Evolutionary conservation across 2,797 vertebrate species (phyloP), one percentile per base, ranked within the genome.

Genomic region (Chelon auratus): DNA sequence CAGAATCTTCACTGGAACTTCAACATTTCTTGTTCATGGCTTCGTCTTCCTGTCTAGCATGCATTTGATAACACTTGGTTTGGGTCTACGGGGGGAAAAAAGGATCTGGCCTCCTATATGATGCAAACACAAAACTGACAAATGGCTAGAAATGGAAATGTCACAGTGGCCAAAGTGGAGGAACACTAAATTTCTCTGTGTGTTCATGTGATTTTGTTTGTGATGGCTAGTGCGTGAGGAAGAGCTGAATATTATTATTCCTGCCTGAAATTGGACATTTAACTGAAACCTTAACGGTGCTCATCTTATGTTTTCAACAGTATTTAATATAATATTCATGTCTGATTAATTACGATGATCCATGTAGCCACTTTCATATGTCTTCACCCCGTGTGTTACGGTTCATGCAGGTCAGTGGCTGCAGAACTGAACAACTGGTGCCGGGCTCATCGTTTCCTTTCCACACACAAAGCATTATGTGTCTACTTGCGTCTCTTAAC

Each of bases 261-360:
- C 14, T 20, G 52, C 18, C 33, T 37, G 18, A 9, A 45, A 48
- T 55, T 4, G 9, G 22, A 65, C 39, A 48, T 65, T 68, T 63
- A 37, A 17, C 17, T 75, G 7, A 45, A 51, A 55, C 60, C 15
- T 39, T 17, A 9, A 47, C 26, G 12, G 22, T 26, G 51, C 30
- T 45, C 12, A 5, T 12, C 18, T 17, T 15, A 47, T 14, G 30
- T 22, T 47, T 18, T 18, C 17, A 15, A 11, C 40, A 42, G 15
- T 26, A 26, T 26, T 26, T 26, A 3, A 26, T 26, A 26, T 26
- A 26, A 26, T 26, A 26, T 26, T 26, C 61, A 63, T 4, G 12
- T 48, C 33, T 3, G 15, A 86, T 77, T 78, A 61, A 53, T 73
- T 37, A 53, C n/a, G 37, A 57, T 58, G 55, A 82, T 3, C 6